Conservation (phyloP, 2,888 invertebrate species). For the Aphidius colemani region DNA sequence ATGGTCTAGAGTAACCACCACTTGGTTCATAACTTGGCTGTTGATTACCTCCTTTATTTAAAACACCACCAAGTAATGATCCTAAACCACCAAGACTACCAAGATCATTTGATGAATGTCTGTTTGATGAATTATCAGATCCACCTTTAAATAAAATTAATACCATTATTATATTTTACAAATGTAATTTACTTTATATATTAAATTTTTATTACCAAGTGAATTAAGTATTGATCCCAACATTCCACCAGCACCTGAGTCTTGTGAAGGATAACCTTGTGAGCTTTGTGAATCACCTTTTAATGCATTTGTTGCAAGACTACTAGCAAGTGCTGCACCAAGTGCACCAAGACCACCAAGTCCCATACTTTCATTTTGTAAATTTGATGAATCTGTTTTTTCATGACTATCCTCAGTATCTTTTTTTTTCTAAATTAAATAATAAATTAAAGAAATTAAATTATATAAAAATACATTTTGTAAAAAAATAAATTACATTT, state of each 20-base stretch:
- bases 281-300: conserved; percentile 39
- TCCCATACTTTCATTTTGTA: conserved; percentile 45
- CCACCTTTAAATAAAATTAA: conserved; percentile 34
- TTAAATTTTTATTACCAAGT: conserved; percentile 43
- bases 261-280: conserved; percentile 50
- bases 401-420: conserved; percentile 44
- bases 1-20: conserved; percentile 43
- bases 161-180: not conserved
- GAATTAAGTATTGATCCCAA: conserved; percentile 55
- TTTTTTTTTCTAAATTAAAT: conserved; percentile 20
- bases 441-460: conserved; percentile 2
- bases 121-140: conserved; percentile 37
- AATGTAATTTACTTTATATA: not conserved
- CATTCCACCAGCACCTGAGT: conserved; percentile 43
- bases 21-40: conserved; percentile 48
- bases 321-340: conserved; percentile 54
- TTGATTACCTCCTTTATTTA: conserved; percentile 47
- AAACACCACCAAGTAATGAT: conserved; percentile 52
- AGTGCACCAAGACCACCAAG: conserved; percentile 51
- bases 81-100: conserved; percentile 48
- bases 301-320: conserved; percentile 50
- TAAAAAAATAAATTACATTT: conserved; percentile 41
- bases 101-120: conserved; percentile 41
- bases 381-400: conserved; percentile 45
- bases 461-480: not conserved